Conservation (phyloP, 1,140 invertebrate species). For the Phymorhynchus buccinoides region DNA sequence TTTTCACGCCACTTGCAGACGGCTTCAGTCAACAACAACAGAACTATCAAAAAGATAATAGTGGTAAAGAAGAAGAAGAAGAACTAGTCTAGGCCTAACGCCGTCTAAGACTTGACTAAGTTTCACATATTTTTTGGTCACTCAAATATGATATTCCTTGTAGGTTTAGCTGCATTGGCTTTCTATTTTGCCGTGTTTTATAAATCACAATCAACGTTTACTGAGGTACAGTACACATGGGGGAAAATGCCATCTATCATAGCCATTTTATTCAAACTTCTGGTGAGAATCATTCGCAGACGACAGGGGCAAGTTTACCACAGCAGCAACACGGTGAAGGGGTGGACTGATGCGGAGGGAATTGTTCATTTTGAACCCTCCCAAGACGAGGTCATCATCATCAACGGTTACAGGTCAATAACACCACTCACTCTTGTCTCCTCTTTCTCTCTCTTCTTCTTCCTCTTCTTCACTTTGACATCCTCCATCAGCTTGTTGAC, state of each 20-base stretch:
- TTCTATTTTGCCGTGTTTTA: slow-evolving; percentile 7
- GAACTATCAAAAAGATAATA: too few species aligned
- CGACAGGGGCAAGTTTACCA: slow-evolving; percentile 12
- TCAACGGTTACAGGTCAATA: slow-evolving; percentile 9
- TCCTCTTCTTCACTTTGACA: not conserved
- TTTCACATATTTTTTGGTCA: too few species aligned
- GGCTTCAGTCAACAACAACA: too few species aligned
- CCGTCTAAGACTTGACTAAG: too few species aligned
- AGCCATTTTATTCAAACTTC: not conserved
- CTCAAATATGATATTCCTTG: not conserved
- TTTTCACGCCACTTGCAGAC: too few species aligned
- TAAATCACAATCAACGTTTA: not conserved
- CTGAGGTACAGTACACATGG: not conserved
- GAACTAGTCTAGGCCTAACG: too few species aligned
- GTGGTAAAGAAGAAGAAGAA: too few species aligned
- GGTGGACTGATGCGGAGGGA: not conserved
- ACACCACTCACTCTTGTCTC: not conserved
- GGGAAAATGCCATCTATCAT: not conserved
- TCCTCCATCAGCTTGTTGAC: too few species aligned
- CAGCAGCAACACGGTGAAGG: not conserved
- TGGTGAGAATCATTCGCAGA: not conserved
- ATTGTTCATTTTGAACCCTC: not conserved
- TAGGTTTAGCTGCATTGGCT: not conserved
- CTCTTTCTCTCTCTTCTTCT: not conserved
- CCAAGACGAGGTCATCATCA: slow-evolving; percentile 22